Evolutionary conservation across 2,888 invertebrate species (phyloP).

Genomic region (Villa cingulata): DNA sequence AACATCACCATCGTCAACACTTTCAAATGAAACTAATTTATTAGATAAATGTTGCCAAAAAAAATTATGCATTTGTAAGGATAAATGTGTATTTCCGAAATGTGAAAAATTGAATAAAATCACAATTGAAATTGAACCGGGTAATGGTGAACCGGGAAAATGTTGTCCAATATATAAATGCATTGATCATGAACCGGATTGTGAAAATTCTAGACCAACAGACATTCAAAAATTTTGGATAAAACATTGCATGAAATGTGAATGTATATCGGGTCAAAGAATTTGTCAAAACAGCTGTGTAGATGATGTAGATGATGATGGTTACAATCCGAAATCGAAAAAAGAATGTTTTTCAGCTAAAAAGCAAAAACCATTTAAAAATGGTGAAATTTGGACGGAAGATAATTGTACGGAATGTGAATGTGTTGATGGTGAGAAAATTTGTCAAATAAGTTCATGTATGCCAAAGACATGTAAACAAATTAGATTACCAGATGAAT

Average conservation of each 20-base stretch:
- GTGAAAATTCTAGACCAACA: conserved; percentile 9
- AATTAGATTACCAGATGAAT: conserved; percentile 6
- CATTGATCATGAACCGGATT: conserved; percentile 17
- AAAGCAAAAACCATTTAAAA: not conserved
- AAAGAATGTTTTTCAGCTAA: not conserved
- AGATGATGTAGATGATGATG: conserved; percentile 1
- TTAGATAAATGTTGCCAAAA: conserved; percentile 20
- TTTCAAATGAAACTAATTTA: not conserved
- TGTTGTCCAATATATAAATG: conserved; percentile 38
- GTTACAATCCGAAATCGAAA: not conserved
- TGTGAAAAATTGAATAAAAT: conserved; percentile 18
- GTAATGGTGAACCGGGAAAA: conserved; percentile 26
- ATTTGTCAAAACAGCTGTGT: conserved; percentile 6
- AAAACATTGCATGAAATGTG: conserved; percentile 12
- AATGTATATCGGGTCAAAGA: conserved; percentile 5
- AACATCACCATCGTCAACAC: not conserved
- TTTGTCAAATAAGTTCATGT: conserved; percentile 1
- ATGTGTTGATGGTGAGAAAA: conserved; percentile 18
- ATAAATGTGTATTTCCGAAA: conserved; percentile 17
- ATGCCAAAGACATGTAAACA: conserved; percentile 7
- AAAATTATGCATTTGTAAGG: conserved; percentile 22
- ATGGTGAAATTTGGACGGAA: conserved; percentile 1
- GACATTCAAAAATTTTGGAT: conserved; percentile 25
- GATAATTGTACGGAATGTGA: conserved; percentile 19
- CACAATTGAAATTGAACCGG: conserved; percentile 18